Conservation (phyloP, 2,113 vertebrate genomes). For the Vireo altiloquus region DNA sequence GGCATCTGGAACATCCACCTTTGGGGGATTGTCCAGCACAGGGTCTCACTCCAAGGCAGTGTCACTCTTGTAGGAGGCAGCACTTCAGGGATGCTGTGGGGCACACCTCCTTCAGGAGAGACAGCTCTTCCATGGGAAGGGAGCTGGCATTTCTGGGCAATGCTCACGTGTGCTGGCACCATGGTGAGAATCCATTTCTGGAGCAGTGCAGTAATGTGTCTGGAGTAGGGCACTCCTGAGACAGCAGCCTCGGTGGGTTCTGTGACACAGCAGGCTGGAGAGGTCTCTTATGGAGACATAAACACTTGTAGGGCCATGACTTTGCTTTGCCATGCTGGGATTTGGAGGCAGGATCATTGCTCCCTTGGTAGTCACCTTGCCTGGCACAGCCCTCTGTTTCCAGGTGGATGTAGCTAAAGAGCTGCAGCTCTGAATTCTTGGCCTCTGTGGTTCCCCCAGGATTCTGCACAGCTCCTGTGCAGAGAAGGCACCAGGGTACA, state of each 20-base stretch:
- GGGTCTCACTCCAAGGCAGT: not conserved
- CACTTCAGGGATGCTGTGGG: not conserved
- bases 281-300: not conserved
- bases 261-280: not conserved
- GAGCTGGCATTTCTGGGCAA: not conserved
- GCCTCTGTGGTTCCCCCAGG: not conserved
- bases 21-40: not conserved
- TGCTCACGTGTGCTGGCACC: not conserved
- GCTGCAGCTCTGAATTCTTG: not conserved
- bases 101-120: fast-evolving
- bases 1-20: too few relatives aligned
- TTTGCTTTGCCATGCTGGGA: not conserved
- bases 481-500: not conserved
- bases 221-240: not conserved
- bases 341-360: not conserved
- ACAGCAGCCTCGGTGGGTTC: not conserved
- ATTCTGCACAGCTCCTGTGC: not conserved
- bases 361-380: not conserved
- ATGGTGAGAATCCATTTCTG: not conserved
- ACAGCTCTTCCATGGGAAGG: not conserved
- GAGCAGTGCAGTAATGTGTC: not conserved
- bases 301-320: fast-evolving
- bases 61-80: not conserved
- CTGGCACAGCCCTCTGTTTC: not conserved
- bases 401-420: not conserved